Conservation (phyloP, 2,113 vertebrate genomes). For the Pseudorasbora parva region DNA sequence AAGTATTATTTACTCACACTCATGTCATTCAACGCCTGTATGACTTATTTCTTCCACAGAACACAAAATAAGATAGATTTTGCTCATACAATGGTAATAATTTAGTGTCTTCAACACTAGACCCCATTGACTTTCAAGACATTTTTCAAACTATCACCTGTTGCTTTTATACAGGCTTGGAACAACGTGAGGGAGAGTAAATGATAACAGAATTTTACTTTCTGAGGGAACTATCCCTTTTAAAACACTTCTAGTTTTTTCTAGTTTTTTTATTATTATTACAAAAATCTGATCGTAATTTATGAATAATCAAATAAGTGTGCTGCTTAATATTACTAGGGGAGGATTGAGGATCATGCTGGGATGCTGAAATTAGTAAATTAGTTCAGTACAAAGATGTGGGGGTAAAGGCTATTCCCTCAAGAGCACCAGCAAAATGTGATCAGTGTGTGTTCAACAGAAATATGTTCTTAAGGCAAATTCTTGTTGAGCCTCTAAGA, state of each 20-base stretch:
- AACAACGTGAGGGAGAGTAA: neutral
- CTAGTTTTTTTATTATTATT: conserved; percentile 3
- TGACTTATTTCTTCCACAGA: neutral
- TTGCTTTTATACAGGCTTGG: neutral
- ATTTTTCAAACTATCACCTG: neutral
- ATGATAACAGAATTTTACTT: neutral
- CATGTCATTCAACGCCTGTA: neutral
- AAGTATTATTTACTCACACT: neutral
- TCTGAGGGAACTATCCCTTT: neutral
- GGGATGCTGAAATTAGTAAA: conserved; percentile 55
- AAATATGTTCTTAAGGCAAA: conserved; percentile 58
- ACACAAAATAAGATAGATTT: neutral
- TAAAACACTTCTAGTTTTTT: conserved; percentile 1
- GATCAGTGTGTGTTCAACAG: conserved; percentile 61
- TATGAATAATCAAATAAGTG: conserved; percentile 41
- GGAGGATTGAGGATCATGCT: conserved; percentile 21
- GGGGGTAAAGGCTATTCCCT: conserved; percentile 26
- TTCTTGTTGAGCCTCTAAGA: conserved; percentile 57
- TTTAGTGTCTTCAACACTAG: neutral
- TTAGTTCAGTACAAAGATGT: conserved; percentile 49
- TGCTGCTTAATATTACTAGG: conserved; percentile 28
- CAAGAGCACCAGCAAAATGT: conserved; percentile 46
- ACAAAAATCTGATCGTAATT: conserved; percentile 44
- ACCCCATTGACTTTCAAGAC: neutral
- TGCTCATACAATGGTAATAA: neutral